Base-by-base conservation (phyloP, 2,888 invertebrate species). In the Resseliella maxima region DNA sequence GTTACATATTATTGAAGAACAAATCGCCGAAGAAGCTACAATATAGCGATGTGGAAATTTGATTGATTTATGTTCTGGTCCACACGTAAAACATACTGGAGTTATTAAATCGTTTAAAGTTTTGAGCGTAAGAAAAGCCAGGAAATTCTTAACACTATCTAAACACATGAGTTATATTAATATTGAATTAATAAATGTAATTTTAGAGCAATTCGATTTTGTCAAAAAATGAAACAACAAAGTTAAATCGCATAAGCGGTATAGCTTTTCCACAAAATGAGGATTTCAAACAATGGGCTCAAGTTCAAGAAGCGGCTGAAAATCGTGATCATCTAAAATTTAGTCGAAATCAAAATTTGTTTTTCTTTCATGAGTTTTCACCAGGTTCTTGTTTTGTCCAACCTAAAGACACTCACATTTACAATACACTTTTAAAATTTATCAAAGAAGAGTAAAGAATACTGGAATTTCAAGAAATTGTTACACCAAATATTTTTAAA, bases 241-340 rank as follows among this genome's bases (percentile, higher is more conserved):
- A 59, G 24, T 12, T 59, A 27, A 15, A 59, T 59, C 59, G 59
- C 3, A 59, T 59, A 2, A 59, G 3, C 2, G 59, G 59, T 6
- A 59, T 59, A 24, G 59, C 59, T 24, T 59, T 59, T 24, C 59
- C 59, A 8, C 59, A 12, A 0, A 24, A 59, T 8, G 27, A 59
- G 5, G 59, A 59, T 27, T 59, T 59, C 59, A 59, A 59, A 15
- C 59, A 59, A 59, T 59, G 59, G 59, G 59, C 59, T 27, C 59
- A 24, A 5, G 59, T 24, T 12, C 59, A 24, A 59, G 59, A 59
- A 8, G 59, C 59, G 3, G 59, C 59, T 27, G 59, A n/a, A 27
- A 59, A 59, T 24, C 59, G 59, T 59, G 59, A 59, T 59, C 59
- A 59, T 27, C 59, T n/a, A n/a, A 59, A 59, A 59, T 1, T 59